phyloP scores from a whole-genome alignment of 2,113 vertebrate species.

The Marmota flaviventris region DNA sequence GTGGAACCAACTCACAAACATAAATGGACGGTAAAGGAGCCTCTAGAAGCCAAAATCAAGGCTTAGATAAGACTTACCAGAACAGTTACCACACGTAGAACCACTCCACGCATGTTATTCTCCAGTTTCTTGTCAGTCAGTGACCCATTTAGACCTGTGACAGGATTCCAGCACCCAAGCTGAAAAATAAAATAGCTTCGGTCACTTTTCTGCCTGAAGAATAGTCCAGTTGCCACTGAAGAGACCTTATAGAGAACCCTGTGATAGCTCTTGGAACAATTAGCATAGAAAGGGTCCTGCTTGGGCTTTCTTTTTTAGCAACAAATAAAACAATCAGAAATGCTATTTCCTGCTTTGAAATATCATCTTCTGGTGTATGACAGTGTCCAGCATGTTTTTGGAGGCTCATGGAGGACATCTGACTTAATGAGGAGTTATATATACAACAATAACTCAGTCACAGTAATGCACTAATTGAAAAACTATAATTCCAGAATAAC shows the following conservation, averaged over 20 bases:
- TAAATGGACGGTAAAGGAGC: slow-evolving; percentile 82
- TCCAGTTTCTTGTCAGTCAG: slow-evolving; percentile 98
- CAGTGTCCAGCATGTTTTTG: slow-evolving; percentile 40
- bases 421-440: slow-evolving; percentile 64
- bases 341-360: slow-evolving; percentile 64
- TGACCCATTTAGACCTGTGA: slow-evolving; percentile 97
- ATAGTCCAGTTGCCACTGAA: background rate
- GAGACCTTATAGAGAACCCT: background rate
- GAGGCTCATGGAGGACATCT: background rate
- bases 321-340: slow-evolving; percentile 66
- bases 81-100: slow-evolving; percentile 97
- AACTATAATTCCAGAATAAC: slow-evolving; percentile 68
- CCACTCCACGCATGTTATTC: slow-evolving; percentile 98
- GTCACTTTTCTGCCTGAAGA: slow-evolving; percentile 35
- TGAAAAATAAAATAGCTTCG: slow-evolving; percentile 84
- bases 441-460: slow-evolving; percentile 49
- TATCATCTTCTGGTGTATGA: background rate
- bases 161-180: slow-evolving; percentile 98
- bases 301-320: slow-evolving; percentile 51
- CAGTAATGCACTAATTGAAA: slow-evolving; percentile 68
- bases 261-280: slow-evolving; percentile 57
- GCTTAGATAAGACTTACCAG: slow-evolving; percentile 91
- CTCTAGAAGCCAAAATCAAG: background rate
- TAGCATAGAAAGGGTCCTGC: background rate
- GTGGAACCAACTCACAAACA: slow-evolving; percentile 87